Percentiles rank a stretch among this genome's conserved stretches.
phyloP scores from a whole-genome alignment of 2,797 vertebrate genomes.

The Aratinga solstitialis region DNA sequence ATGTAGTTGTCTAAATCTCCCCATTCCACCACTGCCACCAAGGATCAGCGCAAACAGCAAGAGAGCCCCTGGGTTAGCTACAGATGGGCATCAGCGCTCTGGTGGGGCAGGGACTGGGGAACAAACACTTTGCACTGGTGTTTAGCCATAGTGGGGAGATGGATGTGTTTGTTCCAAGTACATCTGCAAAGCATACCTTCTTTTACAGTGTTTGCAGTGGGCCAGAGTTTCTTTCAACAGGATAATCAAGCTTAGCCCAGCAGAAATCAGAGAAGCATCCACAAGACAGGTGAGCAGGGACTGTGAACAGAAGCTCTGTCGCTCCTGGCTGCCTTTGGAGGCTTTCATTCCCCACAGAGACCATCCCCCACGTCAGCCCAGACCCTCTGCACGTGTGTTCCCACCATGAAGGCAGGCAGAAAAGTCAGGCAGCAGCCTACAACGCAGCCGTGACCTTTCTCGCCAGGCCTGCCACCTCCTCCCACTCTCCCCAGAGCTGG shows the following conservation, averaged over 20 bases:
- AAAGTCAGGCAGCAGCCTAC: slow-evolving; percentile 2
- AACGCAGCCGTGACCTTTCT: slow-evolving; percentile 33
- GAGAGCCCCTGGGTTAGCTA: neutral
- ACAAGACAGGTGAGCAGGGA: neutral
- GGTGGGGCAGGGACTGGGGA: neutral
- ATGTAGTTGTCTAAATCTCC: neutral
- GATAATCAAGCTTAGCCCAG: neutral
- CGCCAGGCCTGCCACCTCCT: slow-evolving; percentile 45
- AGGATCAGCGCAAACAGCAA: neutral
- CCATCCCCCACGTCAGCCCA: neutral
- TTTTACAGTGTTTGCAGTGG: neutral
- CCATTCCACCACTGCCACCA: neutral
- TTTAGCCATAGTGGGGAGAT: neutral
- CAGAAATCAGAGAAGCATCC: neutral
- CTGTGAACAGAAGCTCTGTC: neutral
- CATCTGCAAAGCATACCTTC: neutral
- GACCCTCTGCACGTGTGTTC: neutral
- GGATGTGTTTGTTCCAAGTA: neutral
- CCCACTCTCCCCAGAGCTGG: slow-evolving; percentile 29
- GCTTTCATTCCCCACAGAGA: neutral
- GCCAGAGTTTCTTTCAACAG: neutral
- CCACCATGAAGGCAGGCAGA: neutral
- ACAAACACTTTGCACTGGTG: neutral
- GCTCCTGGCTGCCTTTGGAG: neutral
- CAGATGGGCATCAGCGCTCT: rapidly evolving